Evolutionary conservation across 1,140 invertebrate genomes (phyloP).

Genomic region (Drosophila subpulchrella): DNA sequence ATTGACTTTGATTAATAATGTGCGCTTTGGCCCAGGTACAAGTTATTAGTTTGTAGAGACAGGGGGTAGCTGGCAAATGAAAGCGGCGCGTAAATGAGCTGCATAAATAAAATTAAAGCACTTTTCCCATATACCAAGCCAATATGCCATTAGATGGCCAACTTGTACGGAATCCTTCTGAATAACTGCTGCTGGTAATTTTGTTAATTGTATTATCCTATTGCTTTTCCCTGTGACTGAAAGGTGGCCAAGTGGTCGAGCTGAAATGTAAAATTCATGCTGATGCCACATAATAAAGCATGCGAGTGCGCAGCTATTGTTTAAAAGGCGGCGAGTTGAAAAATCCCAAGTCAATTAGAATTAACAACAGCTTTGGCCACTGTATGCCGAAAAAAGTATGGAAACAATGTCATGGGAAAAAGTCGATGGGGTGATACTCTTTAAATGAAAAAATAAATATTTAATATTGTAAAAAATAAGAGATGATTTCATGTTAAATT

Average conservation of each 20-base stretch:
- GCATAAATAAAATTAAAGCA: slow-evolving; percentile 45
- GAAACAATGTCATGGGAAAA: too few relatives aligned
- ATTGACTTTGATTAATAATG: slow-evolving; percentile 83
- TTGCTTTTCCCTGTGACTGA: background rate
- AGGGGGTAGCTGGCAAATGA: background rate
- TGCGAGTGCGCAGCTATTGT: background rate
- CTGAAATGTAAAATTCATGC: slow-evolving; percentile 8
- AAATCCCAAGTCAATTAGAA: slow-evolving; percentile 69
- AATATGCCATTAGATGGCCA: background rate
- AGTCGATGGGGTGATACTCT: slow-evolving; percentile 13
- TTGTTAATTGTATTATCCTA: slow-evolving; percentile 5
- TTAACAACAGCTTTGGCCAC: slow-evolving; percentile 34
- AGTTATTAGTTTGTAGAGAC: slow-evolving; percentile 58
- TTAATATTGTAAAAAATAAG: background rate
- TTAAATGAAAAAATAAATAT: background rate
- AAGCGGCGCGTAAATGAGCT: slow-evolving; percentile 28
- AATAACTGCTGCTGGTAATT: background rate
- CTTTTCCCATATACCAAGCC: background rate
- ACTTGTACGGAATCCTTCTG: background rate
- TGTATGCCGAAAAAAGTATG: background rate
- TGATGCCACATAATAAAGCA: slow-evolving; percentile 25
- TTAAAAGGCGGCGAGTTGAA: slow-evolving; percentile 40
- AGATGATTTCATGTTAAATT: background rate
- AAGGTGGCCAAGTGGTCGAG: slow-evolving; percentile 1
- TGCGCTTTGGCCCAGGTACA: slow-evolving; percentile 71